Evolutionary conservation across 2,113 vertebrate species (phyloP).

Genomic region (Microtus pennsylvanicus): DNA sequence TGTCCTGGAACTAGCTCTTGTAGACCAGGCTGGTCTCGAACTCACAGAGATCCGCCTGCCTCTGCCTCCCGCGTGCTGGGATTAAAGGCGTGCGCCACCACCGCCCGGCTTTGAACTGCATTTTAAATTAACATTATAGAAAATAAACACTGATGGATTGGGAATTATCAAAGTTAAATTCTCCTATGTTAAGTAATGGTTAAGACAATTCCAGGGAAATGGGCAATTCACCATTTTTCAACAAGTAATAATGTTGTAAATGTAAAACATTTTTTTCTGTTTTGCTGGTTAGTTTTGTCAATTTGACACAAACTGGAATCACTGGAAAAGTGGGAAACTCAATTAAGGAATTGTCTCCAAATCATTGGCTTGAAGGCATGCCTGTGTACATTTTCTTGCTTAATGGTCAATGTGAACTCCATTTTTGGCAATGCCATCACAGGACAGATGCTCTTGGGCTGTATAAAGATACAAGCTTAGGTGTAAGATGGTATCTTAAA

Average conservation of each 20-base stretch:
- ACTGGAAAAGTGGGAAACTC: not conserved
- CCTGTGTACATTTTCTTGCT: not conserved
- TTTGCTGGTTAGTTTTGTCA: not conserved
- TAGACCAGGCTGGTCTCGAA: too few species aligned
- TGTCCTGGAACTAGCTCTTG: too few species aligned
- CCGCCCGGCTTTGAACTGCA: too few species aligned
- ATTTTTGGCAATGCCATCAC: not conserved
- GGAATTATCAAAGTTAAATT: not conserved
- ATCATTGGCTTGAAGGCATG: not conserved
- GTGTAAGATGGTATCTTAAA: too few species aligned
- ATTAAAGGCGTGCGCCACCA: too few species aligned
- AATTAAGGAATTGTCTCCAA: not conserved
- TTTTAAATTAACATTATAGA: not conserved
- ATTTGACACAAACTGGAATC: not conserved
- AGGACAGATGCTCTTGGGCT: not conserved
- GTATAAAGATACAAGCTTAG: too few species aligned
- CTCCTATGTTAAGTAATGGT: constrained; percentile 10
- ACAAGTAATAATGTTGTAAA: not conserved
- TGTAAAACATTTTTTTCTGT: not conserved
- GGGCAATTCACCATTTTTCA: not conserved
- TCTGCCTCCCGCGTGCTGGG: too few species aligned
- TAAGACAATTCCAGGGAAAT: not conserved
- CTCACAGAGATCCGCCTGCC: too few species aligned
- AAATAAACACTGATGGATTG: not conserved
- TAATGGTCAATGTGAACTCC: not conserved